These are phyloP conservation scores for Drosophila ironensis DNA, from an alignment of 1,140 invertebrate species.

Conservation along the genomic window DNA sequence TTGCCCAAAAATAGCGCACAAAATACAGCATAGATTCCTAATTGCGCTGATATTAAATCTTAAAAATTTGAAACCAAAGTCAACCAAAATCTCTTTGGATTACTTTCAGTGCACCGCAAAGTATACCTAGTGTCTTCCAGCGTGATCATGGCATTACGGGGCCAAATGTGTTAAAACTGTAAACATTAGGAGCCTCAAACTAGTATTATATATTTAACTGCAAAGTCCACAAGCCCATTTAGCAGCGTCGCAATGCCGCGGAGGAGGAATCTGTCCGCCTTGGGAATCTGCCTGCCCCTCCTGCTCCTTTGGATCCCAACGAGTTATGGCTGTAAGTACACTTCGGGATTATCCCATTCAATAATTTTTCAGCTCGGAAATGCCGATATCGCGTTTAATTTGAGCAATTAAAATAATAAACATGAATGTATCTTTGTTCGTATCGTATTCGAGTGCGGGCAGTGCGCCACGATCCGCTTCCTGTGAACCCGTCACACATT, in stretches of 20 bases:
- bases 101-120: constrained; percentile 33
- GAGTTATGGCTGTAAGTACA: constrained; percentile 33
- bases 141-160: constrained; percentile 35
- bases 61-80: neutral
- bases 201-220: constrained; percentile 11
- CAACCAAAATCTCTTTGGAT: neutral
- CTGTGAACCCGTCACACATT: constrained; percentile 6
- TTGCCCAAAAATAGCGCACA: too few relatives aligned
- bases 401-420: too few relatives aligned
- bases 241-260: neutral
- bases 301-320: constrained; percentile 13
- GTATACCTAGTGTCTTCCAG: constrained; percentile 23
- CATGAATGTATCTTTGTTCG: neutral
- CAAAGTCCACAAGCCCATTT: constrained; percentile 1
- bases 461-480: neutral
- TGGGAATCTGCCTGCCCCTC: neutral
- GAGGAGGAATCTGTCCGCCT: neutral
- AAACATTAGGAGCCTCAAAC: constrained; percentile 19
- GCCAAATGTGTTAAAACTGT: constrained; percentile 34
- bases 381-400: too few relatives aligned
- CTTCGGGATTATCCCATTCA: neutral
- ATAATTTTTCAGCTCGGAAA: neutral
- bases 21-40: too few relatives aligned
- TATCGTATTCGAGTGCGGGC: neutral
- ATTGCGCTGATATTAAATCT: neutral